phyloP scores from a whole-genome alignment of 2,113 vertebrate species.

The human (Homo sapiens) region DNA sequence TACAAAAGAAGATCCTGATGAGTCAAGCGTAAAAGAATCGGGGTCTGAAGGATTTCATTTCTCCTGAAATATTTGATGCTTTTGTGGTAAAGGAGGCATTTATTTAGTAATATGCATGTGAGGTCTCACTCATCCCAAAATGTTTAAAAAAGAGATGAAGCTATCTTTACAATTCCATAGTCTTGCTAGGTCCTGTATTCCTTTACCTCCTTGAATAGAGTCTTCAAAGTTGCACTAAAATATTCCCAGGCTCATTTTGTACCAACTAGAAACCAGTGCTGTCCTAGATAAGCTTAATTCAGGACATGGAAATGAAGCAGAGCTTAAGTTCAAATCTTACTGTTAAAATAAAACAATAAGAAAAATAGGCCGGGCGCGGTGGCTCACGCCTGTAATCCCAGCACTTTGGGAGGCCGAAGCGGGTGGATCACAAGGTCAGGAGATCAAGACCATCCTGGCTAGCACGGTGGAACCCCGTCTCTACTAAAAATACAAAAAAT shows the following conservation, averaged over 20 bases:
- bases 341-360: neutral
- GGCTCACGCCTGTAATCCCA: no score
- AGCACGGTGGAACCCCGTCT: no score
- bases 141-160: slow-evolving; percentile 46
- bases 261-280: neutral
- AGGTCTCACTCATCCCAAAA: slow-evolving; percentile 46
- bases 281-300: neutral
- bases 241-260: neutral
- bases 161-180: slow-evolving; percentile 19
- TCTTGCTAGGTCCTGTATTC: neutral
- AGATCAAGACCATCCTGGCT: no score
- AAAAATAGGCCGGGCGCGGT: no score
- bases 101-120: slow-evolving; percentile 38
- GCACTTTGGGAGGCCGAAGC: no score
- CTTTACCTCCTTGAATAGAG: neutral
- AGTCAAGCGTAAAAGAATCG: slow-evolving; percentile 75
- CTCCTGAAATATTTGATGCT: slow-evolving; percentile 63
- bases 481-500: no score
- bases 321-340: slow-evolving; percentile 23
- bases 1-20: slow-evolving; percentile 72
- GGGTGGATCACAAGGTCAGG: no score
- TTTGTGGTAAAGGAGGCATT: neutral
- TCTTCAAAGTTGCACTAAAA: neutral
- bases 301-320: neutral
- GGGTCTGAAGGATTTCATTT: slow-evolving; percentile 68